Conservation (phyloP, 2,113 vertebrate genomes). For the Tympanuchus pallidicinctus region DNA sequence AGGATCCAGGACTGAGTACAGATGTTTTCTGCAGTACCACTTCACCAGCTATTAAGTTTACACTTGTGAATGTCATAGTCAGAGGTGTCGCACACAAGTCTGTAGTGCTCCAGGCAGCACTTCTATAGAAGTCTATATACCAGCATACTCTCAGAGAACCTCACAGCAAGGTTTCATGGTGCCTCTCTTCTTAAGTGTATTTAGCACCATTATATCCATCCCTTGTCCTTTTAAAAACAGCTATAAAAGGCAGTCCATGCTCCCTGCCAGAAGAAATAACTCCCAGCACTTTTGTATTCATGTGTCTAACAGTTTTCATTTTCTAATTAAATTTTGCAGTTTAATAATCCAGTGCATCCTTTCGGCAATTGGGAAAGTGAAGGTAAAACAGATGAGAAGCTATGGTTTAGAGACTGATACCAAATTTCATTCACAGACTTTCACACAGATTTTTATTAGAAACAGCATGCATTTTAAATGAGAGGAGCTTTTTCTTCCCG, state of each 20-base stretch:
- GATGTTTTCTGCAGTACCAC: background rate
- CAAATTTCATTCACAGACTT: constrained; percentile 49
- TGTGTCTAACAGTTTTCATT: background rate
- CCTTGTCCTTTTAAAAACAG: background rate
- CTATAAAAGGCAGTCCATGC: background rate
- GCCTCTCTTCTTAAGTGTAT: background rate
- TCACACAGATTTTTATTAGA: constrained; percentile 13
- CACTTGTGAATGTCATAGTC: background rate
- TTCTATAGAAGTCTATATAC: background rate
- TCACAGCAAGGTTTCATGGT: background rate
- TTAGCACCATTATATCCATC: background rate
- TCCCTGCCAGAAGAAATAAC: background rate
- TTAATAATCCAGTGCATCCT: background rate
- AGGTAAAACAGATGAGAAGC: constrained; percentile 29
- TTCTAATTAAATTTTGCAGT: background rate
- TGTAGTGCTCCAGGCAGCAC: background rate
- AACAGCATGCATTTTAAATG: background rate
- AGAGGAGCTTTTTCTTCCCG: background rate
- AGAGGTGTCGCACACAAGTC: accelerated
- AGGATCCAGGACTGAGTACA: background rate
- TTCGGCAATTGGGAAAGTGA: constrained; percentile 5
- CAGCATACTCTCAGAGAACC: background rate
- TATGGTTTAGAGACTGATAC: background rate
- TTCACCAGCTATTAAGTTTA: background rate
- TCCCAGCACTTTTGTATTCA: background rate